A percentile compares a stretch with the other conserved stretches of the same genome.
These are phyloP conservation scores for Phyllotis vaccarum DNA, from an alignment of 2,797 vertebrate genomes.

Conservation along the genomic window DNA sequence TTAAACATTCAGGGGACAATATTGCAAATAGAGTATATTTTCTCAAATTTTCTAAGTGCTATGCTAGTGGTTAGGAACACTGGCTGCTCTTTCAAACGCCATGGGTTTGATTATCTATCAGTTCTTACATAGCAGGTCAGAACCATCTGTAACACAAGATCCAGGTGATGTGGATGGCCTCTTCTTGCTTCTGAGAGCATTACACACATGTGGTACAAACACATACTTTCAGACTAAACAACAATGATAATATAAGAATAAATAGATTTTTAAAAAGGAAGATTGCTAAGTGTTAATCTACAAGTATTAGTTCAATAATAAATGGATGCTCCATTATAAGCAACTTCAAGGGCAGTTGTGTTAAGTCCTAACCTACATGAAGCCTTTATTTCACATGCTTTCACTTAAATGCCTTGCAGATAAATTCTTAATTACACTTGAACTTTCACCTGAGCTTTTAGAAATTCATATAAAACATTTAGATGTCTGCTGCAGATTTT, in stretches of 20 bases:
- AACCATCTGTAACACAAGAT: background rate
- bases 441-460: background rate
- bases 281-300: background rate
- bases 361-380: constrained; percentile 55
- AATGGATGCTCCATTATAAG: constrained; percentile 30
- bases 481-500: background rate
- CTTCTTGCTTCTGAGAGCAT: background rate
- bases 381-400: constrained; percentile 54
- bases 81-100: background rate
- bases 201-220: background rate
- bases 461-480: constrained; percentile 15
- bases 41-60: constrained; percentile 25
- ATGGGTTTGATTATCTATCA: background rate
- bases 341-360: background rate
- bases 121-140: background rate
- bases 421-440: constrained; percentile 53
- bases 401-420: background rate
- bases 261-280: background rate
- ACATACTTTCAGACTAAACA: background rate
- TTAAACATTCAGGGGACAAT: constrained; percentile 31
- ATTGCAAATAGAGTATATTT: background rate
- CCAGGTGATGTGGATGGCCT: accelerated
- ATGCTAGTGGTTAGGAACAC: background rate
- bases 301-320: constrained; percentile 23
- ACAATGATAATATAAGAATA: background rate